Conservation (phyloP, 2,113 vertebrate species). For the Oceanodroma tethys region DNA sequence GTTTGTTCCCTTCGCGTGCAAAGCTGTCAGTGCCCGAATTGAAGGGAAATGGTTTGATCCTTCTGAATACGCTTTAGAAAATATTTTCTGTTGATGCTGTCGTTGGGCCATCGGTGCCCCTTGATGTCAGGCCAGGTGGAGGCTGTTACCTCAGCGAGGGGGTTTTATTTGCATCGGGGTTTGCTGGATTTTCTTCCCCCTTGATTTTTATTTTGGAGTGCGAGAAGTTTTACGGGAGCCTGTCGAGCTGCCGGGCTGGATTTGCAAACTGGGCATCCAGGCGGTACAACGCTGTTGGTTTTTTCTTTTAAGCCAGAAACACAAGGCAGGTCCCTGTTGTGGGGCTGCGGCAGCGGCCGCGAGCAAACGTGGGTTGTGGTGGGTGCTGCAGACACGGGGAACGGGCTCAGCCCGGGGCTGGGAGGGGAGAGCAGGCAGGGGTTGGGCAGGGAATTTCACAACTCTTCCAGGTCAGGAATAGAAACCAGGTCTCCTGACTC, state of each 20-base stretch:
- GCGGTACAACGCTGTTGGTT: neutral
- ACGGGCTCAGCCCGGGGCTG: neutral
- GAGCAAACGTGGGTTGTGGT: neutral
- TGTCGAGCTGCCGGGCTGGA: neutral
- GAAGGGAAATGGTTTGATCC: slow-evolving; percentile 24
- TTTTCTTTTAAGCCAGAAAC: neutral
- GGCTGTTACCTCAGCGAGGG: neutral
- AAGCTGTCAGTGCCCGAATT: neutral
- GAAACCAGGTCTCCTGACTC: slow-evolving; percentile 40
- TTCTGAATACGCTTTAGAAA: neutral
- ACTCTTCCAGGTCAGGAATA: slow-evolving; percentile 39
- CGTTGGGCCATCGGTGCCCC: neutral
- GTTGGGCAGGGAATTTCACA: slow-evolving; percentile 32
- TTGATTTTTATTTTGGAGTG: neutral
- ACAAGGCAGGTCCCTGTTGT: neutral
- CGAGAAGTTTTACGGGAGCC: neutral
- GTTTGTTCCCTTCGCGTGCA: slow-evolving; percentile 18
- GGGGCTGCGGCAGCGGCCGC: neutral
- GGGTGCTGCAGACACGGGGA: neutral
- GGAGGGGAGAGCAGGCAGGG: neutral
- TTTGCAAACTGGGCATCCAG: neutral
- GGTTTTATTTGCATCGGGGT: neutral
- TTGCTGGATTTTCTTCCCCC: neutral
- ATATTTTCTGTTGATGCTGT: slow-evolving; percentile 36
- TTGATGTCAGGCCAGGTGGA: slow-evolving; percentile 43